These are phyloP conservation scores for Cartodere bifasciata DNA, from an alignment of 2,888 invertebrate species.

Conservation along the genomic window DNA sequence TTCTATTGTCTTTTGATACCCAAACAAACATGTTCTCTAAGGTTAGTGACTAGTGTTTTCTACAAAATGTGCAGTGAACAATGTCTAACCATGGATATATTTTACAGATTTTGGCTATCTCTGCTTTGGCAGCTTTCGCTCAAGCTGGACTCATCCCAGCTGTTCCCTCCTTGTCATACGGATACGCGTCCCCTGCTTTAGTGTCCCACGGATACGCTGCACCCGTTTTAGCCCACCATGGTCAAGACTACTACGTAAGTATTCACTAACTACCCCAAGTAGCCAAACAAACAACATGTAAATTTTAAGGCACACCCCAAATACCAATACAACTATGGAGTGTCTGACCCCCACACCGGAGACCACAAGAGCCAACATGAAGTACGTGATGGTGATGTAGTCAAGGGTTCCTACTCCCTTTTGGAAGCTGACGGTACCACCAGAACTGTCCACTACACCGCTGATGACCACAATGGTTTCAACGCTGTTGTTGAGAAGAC, in stretches of 20 bases:
- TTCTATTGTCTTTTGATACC: too few relatives aligned
- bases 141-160: neutral
- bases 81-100: neutral
- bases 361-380: conserved; percentile 38
- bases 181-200: conserved; percentile 1
- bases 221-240: neutral
- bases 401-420: conserved; percentile 38
- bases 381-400: conserved; percentile 41
- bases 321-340: conserved; percentile 43
- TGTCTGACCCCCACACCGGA: conserved; percentile 46
- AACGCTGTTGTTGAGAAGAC: conserved; percentile 25
- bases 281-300: too few relatives aligned
- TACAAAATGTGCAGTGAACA: too few relatives aligned
- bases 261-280: too few relatives aligned
- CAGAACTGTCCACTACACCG: conserved; percentile 43
- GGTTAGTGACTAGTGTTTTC: too few relatives aligned
- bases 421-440: conserved; percentile 42
- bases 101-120: neutral
- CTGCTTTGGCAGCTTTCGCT: neutral
- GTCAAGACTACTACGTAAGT: too few relatives aligned
- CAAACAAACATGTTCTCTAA: too few relatives aligned
- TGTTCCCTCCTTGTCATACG: neutral
- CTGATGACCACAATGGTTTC: conserved; percentile 43
- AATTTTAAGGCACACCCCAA: conserved; percentile 38
- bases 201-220: conserved; percentile 3